phyloP scores from a whole-genome alignment of 1,140 invertebrate species.

The Metopolophium dirhodum region DNA sequence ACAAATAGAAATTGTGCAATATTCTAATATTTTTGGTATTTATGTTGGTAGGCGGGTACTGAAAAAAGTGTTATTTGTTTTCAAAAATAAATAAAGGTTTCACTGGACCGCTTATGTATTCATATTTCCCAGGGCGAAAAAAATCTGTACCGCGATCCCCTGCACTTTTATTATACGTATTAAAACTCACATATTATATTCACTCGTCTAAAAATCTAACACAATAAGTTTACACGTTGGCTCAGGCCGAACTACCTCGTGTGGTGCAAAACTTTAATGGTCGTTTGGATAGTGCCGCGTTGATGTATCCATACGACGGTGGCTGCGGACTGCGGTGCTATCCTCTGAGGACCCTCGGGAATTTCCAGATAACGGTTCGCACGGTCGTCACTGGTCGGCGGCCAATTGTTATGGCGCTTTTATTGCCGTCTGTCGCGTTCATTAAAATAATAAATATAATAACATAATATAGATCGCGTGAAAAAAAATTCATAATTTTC shows the following conservation, averaged over 20 bases:
- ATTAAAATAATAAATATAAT: neutral
- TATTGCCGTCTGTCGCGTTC: neutral
- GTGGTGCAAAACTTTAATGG: neutral
- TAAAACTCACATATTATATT: too few relatives aligned
- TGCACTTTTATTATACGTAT: too few relatives aligned
- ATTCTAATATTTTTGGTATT: too few relatives aligned
- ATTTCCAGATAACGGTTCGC: slow-evolving; percentile 12
- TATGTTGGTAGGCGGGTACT: too few relatives aligned
- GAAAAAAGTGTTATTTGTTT: too few relatives aligned
- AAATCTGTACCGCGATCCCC: too few relatives aligned
- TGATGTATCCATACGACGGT: neutral
- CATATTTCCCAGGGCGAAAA: too few relatives aligned
- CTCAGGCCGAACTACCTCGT: neutral
- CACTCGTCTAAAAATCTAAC: too few relatives aligned
- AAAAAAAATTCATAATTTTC: neutral
- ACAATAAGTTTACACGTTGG: neutral
- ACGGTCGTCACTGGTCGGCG: neutral
- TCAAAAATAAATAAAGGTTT: too few relatives aligned
- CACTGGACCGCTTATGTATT: too few relatives aligned
- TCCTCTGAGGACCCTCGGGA: neutral
- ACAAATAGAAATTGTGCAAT: too few relatives aligned
- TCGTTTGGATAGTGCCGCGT: neutral
- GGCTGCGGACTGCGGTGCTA: neutral
- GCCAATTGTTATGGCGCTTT: neutral
- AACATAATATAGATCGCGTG: neutral